Percentiles rank a stretch among this genome's conserved stretches.
These are phyloP conservation scores for Tetranychus piercei DNA, from an alignment of 2,888 invertebrate species.

Conservation along the genomic window DNA sequence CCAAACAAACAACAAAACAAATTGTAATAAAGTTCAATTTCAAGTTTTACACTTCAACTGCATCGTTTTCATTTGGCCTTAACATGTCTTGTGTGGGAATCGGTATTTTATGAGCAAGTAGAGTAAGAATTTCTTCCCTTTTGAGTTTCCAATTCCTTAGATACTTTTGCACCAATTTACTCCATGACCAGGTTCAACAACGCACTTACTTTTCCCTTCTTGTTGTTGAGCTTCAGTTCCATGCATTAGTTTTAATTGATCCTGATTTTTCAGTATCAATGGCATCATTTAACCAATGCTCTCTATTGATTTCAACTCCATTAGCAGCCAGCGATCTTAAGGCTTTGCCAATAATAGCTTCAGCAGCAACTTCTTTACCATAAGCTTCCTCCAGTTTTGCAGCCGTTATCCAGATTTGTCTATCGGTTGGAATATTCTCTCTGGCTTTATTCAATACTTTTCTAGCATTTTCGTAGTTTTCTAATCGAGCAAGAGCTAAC, in stretches of 20 bases:
- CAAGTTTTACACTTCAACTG: too few relatives aligned
- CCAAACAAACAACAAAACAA: background rate
- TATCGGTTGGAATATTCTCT: conserved; percentile 93
- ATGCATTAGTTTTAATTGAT: conserved; percentile 45
- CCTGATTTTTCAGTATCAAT: conserved; percentile 92
- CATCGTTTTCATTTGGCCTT: too few relatives aligned
- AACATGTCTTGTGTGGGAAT: too few relatives aligned
- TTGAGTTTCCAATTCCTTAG: too few relatives aligned
- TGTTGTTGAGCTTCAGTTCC: too few relatives aligned
- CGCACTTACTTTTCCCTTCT: too few relatives aligned
- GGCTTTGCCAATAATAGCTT: conserved; percentile 69
- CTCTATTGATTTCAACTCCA: conserved; percentile 93
- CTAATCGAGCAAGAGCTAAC: conserved; percentile 71
- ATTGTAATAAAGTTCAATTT: background rate
- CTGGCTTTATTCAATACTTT: conserved; percentile 78
- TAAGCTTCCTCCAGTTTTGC: conserved; percentile 96
- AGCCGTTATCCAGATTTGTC: conserved; percentile 97
- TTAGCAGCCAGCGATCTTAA: conserved; percentile 68
- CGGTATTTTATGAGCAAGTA: too few relatives aligned
- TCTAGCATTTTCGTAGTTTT: conserved; percentile 91
- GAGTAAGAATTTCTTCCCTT: too few relatives aligned
- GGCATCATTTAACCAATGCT: conserved; percentile 97
- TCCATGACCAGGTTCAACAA: too few relatives aligned
- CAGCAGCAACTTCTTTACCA: conserved; percentile 78
- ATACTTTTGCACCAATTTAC: too few relatives aligned